Percentiles rank a stretch among this genome's conserved stretches.
Evolutionary conservation across 2,797 vertebrate genomes (phyloP).

Genomic region (Neopelma chrysocephalum): DNA sequence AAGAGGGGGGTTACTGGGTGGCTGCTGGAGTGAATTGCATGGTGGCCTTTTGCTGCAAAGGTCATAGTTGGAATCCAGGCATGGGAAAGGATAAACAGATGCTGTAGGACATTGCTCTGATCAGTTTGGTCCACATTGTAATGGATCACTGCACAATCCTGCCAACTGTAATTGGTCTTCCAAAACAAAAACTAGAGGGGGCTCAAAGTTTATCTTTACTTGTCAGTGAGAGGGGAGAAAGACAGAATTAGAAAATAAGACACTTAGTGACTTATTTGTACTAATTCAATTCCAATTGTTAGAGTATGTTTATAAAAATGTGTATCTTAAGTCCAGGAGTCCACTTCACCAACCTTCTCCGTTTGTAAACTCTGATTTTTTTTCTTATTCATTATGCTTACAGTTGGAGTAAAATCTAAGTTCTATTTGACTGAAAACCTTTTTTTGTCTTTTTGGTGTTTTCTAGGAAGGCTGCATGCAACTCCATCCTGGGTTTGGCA

Average conservation of each 20-base stretch:
- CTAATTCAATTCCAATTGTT: neutral
- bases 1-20: neutral
- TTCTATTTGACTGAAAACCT: neutral
- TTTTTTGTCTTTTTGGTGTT: conserved; percentile 14
- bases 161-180: neutral
- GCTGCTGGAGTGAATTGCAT: neutral
- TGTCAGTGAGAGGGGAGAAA: neutral
- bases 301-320: neutral
- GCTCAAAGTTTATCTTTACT: neutral
- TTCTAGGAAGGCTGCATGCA: conserved; percentile 48
- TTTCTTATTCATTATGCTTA: neutral
- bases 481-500: neutral
- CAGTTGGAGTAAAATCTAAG: neutral
- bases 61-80: neutral
- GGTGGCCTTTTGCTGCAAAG: neutral
- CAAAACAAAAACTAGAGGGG: neutral
- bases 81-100: neutral
- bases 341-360: neutral
- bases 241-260: neutral
- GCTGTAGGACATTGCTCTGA: neutral
- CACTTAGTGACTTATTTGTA: neutral
- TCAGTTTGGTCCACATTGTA: neutral
- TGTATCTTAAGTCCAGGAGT: neutral
- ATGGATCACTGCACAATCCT: neutral
- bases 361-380: neutral